Evolutionary conservation across 2,888 invertebrate genomes (phyloP), one percentile per base, ranked within the genome.

Genomic region (Tanaodytes sp.): DNA sequence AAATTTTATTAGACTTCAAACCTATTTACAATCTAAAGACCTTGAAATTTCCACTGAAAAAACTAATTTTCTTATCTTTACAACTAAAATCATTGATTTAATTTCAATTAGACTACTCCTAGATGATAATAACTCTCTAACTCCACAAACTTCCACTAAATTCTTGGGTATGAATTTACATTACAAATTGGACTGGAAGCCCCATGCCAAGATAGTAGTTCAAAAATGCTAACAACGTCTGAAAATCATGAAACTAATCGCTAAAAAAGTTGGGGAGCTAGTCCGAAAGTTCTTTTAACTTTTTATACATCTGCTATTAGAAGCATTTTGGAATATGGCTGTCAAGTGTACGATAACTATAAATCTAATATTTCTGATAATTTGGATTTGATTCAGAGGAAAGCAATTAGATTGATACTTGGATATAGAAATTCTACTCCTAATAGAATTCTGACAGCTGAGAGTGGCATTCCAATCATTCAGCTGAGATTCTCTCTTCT

Each of bases 11-110:
- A 5, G 2, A 27, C 30, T 46, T 3, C 3, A 30, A 6, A 14
- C 12, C 8, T 36, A 36, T 9, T 14, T 51, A 5, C 14, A 5
- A 1, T 16, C 4, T 3, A 37, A 37, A 14, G 9, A 14, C 37
- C 18, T 51, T 5, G 18, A 51, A 12, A 33, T 37, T 4, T 37
- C 49, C 2, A 3, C 9, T 4, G 46, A 16, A 46, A 59, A 59
- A 48, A 40, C 59, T 3, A 49, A 59, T 1, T 18, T 49, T 1
- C 19, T 49, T 1, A 15, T 49, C 4, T 59, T 59, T 14, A 59
- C 40, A 9, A 48, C 15, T 30, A 59, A 39, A 48, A 11, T 4
- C 9, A 37, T 39, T 1, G 12, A 48, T 8, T 11, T 15, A 1
- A 11, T n/a, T 12, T 11, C 6, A 15, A 33, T 46, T 12, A 12